Evolutionary conservation across 2,113 vertebrate species (phyloP), one percentile per base, ranked within the genome.

Genomic region (Alexandromys fortis): DNA sequence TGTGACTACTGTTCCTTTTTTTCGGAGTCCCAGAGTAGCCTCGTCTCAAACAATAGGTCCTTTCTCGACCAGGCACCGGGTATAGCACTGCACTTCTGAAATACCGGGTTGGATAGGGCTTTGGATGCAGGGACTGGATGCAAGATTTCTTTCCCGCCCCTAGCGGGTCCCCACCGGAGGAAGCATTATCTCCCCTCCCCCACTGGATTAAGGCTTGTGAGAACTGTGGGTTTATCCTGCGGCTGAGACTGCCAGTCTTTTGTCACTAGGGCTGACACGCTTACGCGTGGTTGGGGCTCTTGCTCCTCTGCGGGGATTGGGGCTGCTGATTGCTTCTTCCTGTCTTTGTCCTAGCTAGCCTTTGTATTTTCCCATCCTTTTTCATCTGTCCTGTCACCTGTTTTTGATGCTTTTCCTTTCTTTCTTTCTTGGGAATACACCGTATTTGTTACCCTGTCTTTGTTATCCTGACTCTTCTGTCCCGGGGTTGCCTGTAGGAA

Each of bases 221-320:
- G 38, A 63, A 24, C 72, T 33, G 55, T 63, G 70, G 55, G 55
- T 61, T 76, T 63, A 76, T 61, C 28, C 88, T 63, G 88, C 70
- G 47, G 73, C 88, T 63, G 52, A 55, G 55, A 45, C 86, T 90
- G 88, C 88, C 55, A 63, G 88, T 90, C 55, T 63, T 63, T 90
- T 90, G 88, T 90, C 88, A 45, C 26, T 42, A 75, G 73, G 38
- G 30, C 88, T 90, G 73, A 22, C 72, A 76, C 11, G 28, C 38
- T 76, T 58, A 45, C 9, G 33, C 13, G 49, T 42, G 87, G 17
- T 45, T 45, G 87, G 22, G 68, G 70, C 55, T 63, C 22, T 28
- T 35, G 55, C 68, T 61, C 45, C 42, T 35, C 19, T 49, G 85
- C 45, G 67, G 45, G 45, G 65, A n/a, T 38, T 55, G 86, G 67